Base-by-base conservation (phyloP, 1,140 invertebrate species). In the Bombyx mori region DNA sequence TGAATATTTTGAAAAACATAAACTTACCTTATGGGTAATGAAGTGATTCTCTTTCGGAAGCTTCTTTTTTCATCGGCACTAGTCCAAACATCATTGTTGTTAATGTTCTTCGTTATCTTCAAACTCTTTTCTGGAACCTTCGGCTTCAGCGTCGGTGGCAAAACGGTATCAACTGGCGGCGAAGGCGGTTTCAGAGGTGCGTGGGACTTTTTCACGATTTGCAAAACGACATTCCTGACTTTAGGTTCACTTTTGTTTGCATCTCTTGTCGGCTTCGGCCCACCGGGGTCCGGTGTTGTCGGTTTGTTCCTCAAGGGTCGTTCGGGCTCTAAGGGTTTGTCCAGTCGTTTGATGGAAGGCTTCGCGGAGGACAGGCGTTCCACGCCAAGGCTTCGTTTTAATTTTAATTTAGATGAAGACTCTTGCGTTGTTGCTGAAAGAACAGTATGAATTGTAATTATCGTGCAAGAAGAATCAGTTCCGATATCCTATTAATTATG, bases 11-110 rank as follows among this genome's bases (percentile, higher is more conserved):
- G 4, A 50, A 52, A 49, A 57, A 55, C 57, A 51, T 35, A 43
- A 42, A 61, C 78, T 74, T 69, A 83, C 80, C 73, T 74, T 52
- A 81, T 44, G 43, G 66, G 66, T 8, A 71, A 56, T 12, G 71
- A 54, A 35, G 72, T 42, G 54, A 62, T 57, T 60, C 56, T 75
- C 64, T 62, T 66, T 55, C 57, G 44, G 44, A 58, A 58, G 58
- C 52, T 67, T 61, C 68, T 80, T 42, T 61, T 53, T 42, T 77
- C 68, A 63, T 80, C 77, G 7, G 79, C 73, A 58, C 76, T 77
- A 4, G 72, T 77, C 81, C 79, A 84, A 57, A 80, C 71, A 58
- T 70, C 74, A 56, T 86, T 86, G 52, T 86, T 86, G 52, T 86
- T 86, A n/a, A 84, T 73, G 65, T 77, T 80, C 61, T 84, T 84